These are phyloP conservation scores for Rutilus rutilus DNA, from an alignment of 2,113 vertebrate genomes.

Conservation along the genomic window DNA sequence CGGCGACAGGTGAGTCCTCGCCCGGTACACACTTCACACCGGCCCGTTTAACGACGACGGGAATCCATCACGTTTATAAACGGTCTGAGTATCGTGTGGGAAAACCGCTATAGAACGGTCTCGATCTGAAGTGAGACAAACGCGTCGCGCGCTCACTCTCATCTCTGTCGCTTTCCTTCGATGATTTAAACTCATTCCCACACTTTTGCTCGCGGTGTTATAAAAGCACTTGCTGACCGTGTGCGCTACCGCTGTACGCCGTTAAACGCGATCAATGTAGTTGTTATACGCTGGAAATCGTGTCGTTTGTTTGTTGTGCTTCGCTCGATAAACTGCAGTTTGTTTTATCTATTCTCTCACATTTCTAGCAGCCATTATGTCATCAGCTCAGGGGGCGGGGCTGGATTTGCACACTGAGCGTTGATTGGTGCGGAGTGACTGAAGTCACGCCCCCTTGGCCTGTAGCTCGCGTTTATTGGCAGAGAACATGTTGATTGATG, in stretches of 20 bases:
- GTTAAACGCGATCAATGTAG: background rate
- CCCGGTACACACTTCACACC: background rate
- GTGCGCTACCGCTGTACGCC: background rate
- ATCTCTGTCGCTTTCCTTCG: background rate
- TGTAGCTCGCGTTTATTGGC: background rate
- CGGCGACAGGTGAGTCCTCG: background rate
- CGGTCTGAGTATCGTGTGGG: background rate
- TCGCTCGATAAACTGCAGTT: slow-evolving; percentile 51
- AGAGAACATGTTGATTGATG: background rate
- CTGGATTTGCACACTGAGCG: background rate
- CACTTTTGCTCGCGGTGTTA: too few relatives aligned
- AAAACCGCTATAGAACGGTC: background rate
- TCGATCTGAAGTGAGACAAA: background rate
- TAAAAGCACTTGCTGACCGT: background rate
- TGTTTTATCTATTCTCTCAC: slow-evolving; percentile 29
- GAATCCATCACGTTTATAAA: background rate
- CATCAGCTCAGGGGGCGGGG: slow-evolving; percentile 17
- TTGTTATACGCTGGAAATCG: background rate
- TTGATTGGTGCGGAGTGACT: background rate
- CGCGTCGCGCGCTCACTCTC: background rate
- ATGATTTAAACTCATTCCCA: background rate
- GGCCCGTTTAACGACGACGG: background rate
- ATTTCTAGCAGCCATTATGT: slow-evolving; percentile 45
- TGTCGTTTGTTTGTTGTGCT: slow-evolving; percentile 9
- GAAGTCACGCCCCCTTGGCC: background rate